phyloP scores from a whole-genome alignment of 2,888 invertebrate species.

The Mythimna pallens region DNA sequence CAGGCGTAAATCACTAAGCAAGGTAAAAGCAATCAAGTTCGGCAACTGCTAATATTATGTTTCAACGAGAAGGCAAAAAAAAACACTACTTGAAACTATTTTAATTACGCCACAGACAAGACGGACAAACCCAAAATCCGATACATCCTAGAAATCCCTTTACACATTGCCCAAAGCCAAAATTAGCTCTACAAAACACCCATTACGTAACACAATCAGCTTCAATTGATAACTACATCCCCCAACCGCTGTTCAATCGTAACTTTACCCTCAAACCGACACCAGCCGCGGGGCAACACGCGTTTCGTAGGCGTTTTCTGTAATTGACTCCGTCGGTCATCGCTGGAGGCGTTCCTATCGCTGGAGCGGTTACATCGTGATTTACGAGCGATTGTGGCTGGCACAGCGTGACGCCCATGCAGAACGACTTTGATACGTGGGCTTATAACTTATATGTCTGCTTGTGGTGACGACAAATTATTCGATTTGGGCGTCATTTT shows the following conservation, averaged over 20 bases:
- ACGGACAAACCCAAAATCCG: neutral
- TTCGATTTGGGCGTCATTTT: slow-evolving; percentile 21
- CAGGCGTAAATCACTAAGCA: neutral
- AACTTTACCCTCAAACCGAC: slow-evolving; percentile 43
- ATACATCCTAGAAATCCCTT: slow-evolving; percentile 2
- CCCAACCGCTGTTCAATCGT: slow-evolving; percentile 33
- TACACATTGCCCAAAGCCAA: slow-evolving; percentile 1
- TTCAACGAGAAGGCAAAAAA: neutral
- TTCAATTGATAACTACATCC: slow-evolving; percentile 50
- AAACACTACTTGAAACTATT: neutral
- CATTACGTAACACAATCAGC: slow-evolving; percentile 45
- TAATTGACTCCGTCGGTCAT: slow-evolving; percentile 64
- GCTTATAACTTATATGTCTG: slow-evolving; percentile 42
- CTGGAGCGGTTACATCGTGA: slow-evolving; percentile 65
- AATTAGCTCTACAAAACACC: slow-evolving; percentile 39
- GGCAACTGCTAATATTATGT: neutral
- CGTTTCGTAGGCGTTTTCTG: slow-evolving; percentile 62
- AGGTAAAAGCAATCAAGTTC: neutral
- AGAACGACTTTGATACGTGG: slow-evolving; percentile 61
- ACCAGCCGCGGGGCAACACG: slow-evolving; percentile 61
- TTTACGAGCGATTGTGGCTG: slow-evolving; percentile 71
- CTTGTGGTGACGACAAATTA: slow-evolving; percentile 43
- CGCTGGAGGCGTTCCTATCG: slow-evolving; percentile 66
- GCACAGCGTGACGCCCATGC: slow-evolving; percentile 66
- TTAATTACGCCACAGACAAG: neutral